These are phyloP conservation scores for Malurus elegans DNA, from an alignment of 2,113 vertebrate species.

Conservation along the genomic window DNA sequence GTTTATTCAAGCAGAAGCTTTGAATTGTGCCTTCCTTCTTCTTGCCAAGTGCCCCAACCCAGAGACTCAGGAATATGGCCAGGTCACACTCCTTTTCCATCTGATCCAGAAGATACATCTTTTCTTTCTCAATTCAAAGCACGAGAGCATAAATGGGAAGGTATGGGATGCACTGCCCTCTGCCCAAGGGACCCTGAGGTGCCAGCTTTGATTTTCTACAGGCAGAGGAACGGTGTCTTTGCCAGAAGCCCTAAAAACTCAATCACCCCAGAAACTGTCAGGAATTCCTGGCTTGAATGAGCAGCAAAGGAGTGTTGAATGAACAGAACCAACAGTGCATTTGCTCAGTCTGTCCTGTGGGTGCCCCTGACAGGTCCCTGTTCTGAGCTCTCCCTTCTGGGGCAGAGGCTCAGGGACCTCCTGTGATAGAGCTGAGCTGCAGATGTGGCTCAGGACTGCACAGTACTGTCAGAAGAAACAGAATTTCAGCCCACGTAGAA, in stretches of 20 bases:
- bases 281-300: not conserved
- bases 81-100: not conserved
- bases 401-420: not conserved
- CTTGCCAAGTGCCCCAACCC: not conserved
- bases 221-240: not conserved
- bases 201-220: not conserved
- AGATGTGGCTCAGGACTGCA: not conserved
- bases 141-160: not conserved
- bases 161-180: not conserved
- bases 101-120: not conserved
- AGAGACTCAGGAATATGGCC: not conserved
- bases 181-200: not conserved
- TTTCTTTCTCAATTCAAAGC: not conserved
- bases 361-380: not conserved
- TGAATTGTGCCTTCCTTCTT: not conserved
- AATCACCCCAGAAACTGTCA: not conserved
- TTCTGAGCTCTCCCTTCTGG: not conserved
- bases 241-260: accelerated
- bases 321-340: not conserved
- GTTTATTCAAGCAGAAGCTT: not conserved
- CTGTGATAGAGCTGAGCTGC: not conserved
- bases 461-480: not conserved
- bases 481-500: not conserved
- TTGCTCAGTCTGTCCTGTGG: not conserved
- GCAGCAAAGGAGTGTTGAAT: not conserved